Evolutionary conservation across 1,140 invertebrate genomes (phyloP).

Genomic region (Hylaeus anthracinus): DNA sequence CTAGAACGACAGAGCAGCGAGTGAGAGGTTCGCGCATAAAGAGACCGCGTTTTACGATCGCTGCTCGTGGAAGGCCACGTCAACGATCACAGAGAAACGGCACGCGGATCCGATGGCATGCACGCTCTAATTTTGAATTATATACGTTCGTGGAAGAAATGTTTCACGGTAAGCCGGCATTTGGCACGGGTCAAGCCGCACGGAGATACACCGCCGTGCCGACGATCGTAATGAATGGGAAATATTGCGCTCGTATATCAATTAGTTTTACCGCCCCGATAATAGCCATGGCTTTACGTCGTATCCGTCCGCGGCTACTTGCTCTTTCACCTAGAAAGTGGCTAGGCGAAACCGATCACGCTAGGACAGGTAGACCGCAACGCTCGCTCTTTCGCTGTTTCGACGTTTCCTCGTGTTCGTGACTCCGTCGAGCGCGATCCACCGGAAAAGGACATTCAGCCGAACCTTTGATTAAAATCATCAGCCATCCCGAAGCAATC

Average conservation of each 20-base stretch:
- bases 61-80: background rate
- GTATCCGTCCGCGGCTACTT: no score
- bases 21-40: no score
- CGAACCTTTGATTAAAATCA: background rate
- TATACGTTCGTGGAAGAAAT: slow-evolving; percentile 45
- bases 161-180: slow-evolving; percentile 3
- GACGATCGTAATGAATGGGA: background rate
- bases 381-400: no score
- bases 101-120: slow-evolving; percentile 9
- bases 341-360: no score
- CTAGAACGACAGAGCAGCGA: background rate
- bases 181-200: background rate
- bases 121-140: slow-evolving; percentile 53
- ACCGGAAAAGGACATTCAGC: no score
- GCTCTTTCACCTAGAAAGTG: no score
- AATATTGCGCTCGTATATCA: slow-evolving; percentile 25
- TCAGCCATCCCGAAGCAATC: background rate
- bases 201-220: no score
- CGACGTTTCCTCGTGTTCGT: no score
- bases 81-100: background rate
- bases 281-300: no score
- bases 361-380: no score
- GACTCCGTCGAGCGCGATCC: no score
- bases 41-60: slow-evolving; percentile 14
- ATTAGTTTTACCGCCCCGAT: slow-evolving; percentile 4